Conservation (phyloP, 2,113 vertebrate species). For the Aegithalos caudatus region DNA sequence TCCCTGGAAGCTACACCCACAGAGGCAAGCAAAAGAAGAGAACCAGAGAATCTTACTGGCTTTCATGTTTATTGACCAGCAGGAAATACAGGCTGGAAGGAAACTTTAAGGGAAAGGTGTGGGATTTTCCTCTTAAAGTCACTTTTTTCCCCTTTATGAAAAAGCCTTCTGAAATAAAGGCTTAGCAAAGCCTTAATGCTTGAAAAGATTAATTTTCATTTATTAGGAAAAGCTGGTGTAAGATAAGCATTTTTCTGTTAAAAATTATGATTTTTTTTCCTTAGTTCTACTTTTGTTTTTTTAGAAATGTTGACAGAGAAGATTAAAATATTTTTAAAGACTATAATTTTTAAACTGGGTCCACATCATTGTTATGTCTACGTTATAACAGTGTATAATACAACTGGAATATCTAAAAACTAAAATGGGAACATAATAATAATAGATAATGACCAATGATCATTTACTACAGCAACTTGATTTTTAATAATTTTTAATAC, state of each 20-base stretch:
- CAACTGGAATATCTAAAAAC: neutral
- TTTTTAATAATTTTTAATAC: neutral
- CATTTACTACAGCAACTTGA: neutral
- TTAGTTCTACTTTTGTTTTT: neutral
- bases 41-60: neutral
- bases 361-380: neutral
- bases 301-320: neutral
- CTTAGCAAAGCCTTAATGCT: neutral
- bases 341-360: neutral
- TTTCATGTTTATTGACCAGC: neutral
- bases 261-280: accelerated
- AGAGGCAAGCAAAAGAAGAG: neutral
- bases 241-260: neutral
- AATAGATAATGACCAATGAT: neutral
- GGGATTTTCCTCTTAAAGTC: accelerated
- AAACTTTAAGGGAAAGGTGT: neutral
- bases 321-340: neutral
- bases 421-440: neutral
- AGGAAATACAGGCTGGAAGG: neutral
- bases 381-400: neutral
- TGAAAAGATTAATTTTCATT: neutral
- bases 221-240: neutral
- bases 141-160: neutral
- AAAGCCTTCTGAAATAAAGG: neutral
- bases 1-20: neutral